Percentiles rank a stretch among this genome's conserved stretches.
Evolutionary conservation across 2,797 vertebrate genomes (phyloP).

Genomic region (Threskiornis aethiopicus): DNA sequence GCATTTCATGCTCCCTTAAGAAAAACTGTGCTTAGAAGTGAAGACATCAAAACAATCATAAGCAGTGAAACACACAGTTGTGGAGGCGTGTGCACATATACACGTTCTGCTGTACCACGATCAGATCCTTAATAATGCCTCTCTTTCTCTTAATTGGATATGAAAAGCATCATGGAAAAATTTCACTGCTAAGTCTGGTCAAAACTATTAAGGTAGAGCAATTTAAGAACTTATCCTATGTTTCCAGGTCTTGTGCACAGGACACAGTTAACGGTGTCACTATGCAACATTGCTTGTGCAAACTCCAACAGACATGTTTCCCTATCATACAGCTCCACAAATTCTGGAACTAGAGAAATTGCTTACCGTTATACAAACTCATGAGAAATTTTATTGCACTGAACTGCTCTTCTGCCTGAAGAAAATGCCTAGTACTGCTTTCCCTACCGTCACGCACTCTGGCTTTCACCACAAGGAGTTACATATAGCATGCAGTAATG

Average conservation of each 20-base stretch:
- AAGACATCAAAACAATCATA: not conserved
- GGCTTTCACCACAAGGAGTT: not conserved
- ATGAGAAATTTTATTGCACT: not conserved
- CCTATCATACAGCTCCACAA: not conserved
- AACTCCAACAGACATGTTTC: not conserved
- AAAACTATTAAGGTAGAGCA: not conserved
- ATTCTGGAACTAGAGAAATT: not conserved
- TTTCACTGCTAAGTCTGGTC: not conserved
- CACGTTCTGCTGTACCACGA: not conserved
- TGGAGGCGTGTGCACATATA: not conserved
- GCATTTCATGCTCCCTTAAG: not conserved
- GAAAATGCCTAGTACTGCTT: not conserved
- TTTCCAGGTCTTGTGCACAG: not conserved
- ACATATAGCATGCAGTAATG: not conserved
- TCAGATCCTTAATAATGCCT: not conserved
- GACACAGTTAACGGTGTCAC: not conserved
- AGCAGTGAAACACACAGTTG: not conserved
- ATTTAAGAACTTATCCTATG: not conserved
- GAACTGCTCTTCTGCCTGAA: not conserved
- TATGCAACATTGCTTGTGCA: not conserved
- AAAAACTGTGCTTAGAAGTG: not conserved
- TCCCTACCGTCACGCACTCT: rapidly evolving
- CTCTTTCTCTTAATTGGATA: not conserved
- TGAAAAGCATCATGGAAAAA: not conserved
- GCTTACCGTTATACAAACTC: not conserved